Evolutionary conservation across 2,888 invertebrate genomes (phyloP), one percentile per base, ranked within the genome.

Genomic region (Nomada flava): DNA sequence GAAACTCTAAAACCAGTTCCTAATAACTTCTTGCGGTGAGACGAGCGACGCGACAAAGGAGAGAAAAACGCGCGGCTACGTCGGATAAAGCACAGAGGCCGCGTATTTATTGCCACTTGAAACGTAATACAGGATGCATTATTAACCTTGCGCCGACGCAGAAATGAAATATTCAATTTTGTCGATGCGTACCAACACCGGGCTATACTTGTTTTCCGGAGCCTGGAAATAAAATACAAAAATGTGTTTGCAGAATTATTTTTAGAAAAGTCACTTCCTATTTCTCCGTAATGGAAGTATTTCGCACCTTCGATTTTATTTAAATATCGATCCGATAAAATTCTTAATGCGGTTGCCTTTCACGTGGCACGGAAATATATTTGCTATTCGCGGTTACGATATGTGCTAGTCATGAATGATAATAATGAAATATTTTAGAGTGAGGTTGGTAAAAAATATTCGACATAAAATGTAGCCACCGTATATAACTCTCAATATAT

Each of bases 1-100:
- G 82, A 86, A 84, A 84, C 81, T 84, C 73, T 84, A 84, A 86
- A 86, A 86, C 86, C 87, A 82, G 86, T 86, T 86, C 70, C 70
- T 80, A 86, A 86, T 80, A 84, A 86, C 73, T 84, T 86, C 84
- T 84, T 82, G 84, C 77, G 74, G 79, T 59, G 71, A 69, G 65
- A 47, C 72, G 82, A 74, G 59, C 64, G 71, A 68, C 65, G 76
- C 77, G 78, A 86, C 80, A 86, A 86, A 86, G 72, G 55, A 26
- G n/a, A 75, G 78, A 79, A 83, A 86, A 86, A 83, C 83, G 60
- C 36, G 70, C 70, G 55, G 59, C 65, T 50, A 26, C 64, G 62
- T 42, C 63, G 63, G 76, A 81, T 86, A 86, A 78, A 71, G 65
- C 75, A 70, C 82, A 52, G 63, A 42, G 65, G 64, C 72, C 62